Percentiles rank a stretch among this genome's conserved stretches.
phyloP scores from a whole-genome alignment of 2,888 invertebrate genomes.

The Dasypogon diadema region DNA sequence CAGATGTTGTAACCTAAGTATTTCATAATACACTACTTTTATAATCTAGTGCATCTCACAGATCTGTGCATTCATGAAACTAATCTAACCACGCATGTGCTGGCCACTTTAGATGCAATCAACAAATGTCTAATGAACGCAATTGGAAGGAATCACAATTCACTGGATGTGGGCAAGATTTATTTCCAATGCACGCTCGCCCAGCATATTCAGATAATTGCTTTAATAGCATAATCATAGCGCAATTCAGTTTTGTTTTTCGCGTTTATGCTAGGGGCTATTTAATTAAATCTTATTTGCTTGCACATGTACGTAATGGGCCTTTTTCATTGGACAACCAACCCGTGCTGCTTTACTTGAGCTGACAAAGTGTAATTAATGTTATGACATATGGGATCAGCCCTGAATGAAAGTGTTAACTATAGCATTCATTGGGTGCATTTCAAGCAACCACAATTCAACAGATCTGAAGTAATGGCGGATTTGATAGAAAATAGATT shows the following conservation, averaged over 20 bases:
- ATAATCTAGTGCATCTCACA: too few relatives aligned
- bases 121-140: neutral
- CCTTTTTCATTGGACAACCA: conserved; percentile 15
- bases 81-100: too few relatives aligned
- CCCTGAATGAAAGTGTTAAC: conserved; percentile 24
- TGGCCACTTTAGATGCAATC: too few relatives aligned
- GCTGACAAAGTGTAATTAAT: conserved; percentile 11
- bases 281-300: neutral
- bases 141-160: neutral
- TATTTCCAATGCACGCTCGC: neutral
- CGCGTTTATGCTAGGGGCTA: neutral
- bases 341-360: conserved; percentile 20
- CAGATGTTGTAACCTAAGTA: too few relatives aligned
- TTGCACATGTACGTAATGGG: neutral
- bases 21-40: too few relatives aligned
- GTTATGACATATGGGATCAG: conserved; percentile 38
- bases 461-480: neutral
- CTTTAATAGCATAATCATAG: conserved; percentile 24
- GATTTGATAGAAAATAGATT: neutral
- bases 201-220: conserved; percentile 18
- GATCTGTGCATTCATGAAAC: too few relatives aligned
- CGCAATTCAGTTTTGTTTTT: neutral
- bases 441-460: neutral
- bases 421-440: neutral
- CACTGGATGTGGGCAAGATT: neutral